Percentiles rank a stretch among this genome's conserved stretches.
Conservation (phyloP, 2,113 vertebrate genomes). For the Jacana jacana region DNA sequence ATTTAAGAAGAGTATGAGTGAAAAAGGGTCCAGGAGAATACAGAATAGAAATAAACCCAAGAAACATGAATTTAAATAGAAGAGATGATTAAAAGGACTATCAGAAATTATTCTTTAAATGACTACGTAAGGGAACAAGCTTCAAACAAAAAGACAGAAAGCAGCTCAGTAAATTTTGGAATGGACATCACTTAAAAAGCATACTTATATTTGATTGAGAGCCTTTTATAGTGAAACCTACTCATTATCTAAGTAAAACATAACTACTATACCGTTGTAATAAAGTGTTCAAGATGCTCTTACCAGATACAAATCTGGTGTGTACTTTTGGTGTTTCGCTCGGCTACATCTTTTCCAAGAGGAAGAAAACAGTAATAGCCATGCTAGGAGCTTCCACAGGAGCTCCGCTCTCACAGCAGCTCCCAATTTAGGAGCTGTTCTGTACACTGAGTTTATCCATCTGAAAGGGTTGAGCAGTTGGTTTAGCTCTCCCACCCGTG, state of each 20-base stretch:
- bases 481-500: not conserved
- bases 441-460: not conserved
- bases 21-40: not conserved
- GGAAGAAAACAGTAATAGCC: not conserved
- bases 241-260: not conserved
- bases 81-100: not conserved
- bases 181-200: not conserved
- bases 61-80: not conserved
- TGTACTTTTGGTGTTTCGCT: not conserved
- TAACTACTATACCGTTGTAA: not conserved
- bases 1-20: not conserved
- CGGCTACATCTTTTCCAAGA: not conserved
- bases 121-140: not conserved
- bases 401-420: not conserved
- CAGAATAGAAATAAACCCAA: not conserved
- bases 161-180: not conserved
- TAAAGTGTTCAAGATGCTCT: not conserved
- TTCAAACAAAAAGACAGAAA: not conserved
- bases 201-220: not conserved
- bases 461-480: not conserved
- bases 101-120: not conserved
- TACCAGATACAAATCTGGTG: not conserved
- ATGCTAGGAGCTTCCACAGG: not conserved
- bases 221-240: not conserved
- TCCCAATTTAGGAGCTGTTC: not conserved